phyloP scores from a whole-genome alignment of 2,113 vertebrate genomes.

The Salvelinus fontinalis region DNA sequence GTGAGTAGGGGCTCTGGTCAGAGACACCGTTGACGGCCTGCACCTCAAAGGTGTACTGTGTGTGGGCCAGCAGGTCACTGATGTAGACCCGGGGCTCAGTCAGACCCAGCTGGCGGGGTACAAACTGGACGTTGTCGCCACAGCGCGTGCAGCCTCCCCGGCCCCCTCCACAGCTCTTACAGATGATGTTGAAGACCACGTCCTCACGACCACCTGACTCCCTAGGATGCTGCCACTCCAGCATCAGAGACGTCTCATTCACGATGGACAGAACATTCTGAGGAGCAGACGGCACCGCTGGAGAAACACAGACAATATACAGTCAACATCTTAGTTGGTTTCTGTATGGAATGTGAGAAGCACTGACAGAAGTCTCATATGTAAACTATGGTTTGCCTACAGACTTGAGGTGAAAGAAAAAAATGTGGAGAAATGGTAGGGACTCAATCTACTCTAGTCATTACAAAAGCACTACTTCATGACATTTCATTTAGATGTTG shows the following conservation, averaged over 20 bases:
- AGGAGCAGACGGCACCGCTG: constrained; percentile 92
- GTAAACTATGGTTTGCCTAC: neutral
- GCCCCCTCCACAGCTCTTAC: constrained; percentile 92
- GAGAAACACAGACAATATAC: neutral
- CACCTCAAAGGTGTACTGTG: constrained; percentile 97
- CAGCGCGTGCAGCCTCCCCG: constrained; percentile 92
- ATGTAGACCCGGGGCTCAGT: constrained; percentile 90
- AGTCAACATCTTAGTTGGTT: neutral
- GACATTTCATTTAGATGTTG: neutral
- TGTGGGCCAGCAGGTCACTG: constrained; percentile 95
- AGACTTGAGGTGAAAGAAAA: neutral
- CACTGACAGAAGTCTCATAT: neutral
- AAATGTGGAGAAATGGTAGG: neutral
- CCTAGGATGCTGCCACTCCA: constrained; percentile 88
- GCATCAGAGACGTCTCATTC: constrained; percentile 95
- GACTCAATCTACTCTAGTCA: neutral
- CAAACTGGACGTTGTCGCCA: constrained; percentile 94
- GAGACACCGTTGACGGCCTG: constrained; percentile 97
- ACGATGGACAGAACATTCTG: constrained; percentile 93
- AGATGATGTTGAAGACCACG: constrained; percentile 97
- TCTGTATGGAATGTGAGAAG: neutral
- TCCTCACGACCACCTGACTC: constrained; percentile 91
- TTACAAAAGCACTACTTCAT: neutral
- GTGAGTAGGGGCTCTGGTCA: constrained; percentile 96
- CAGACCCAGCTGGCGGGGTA: constrained; percentile 93